A percentile compares a stretch with the other conserved stretches of the same genome.
phyloP scores from a whole-genome alignment of 2,888 invertebrate genomes.

The Acleris literana region DNA sequence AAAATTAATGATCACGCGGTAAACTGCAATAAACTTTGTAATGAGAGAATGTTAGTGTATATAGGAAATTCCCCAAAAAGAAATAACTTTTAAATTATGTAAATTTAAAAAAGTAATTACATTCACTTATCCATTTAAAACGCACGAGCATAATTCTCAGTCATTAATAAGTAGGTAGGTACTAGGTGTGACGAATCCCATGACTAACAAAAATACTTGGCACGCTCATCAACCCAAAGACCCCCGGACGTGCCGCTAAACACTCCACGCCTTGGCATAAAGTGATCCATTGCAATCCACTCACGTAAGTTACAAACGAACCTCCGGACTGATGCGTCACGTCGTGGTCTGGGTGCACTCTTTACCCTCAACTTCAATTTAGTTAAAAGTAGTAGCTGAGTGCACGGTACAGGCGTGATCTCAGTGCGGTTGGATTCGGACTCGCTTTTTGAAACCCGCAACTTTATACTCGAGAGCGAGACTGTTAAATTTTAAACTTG shows the following conservation, averaged over 20 bases:
- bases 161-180: not conserved
- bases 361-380: conserved; percentile 77
- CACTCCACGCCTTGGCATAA: conserved; percentile 57
- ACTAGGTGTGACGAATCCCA: conserved; percentile 40
- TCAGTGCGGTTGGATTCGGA: conserved; percentile 60
- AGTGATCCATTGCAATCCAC: conserved; percentile 59
- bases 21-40: conserved; percentile 10
- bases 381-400: conserved; percentile 77
- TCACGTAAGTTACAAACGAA: conserved; percentile 68
- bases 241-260: conserved; percentile 48
- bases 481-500: conserved; percentile 24
- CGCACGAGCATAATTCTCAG: not conserved
- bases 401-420: conserved; percentile 61
- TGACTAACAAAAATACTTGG: conserved; percentile 58
- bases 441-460: conserved; percentile 50
- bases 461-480: conserved; percentile 48
- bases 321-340: conserved; percentile 70
- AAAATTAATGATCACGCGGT: conserved; percentile 5
- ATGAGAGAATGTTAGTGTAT: not conserved
- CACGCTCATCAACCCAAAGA: conserved; percentile 46
- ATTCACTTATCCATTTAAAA: no score
- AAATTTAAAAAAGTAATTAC: no score
- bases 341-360: conserved; percentile 59
- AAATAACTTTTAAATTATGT: no score
- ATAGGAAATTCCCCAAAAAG: no score